Evolutionary conservation across 35 echinoderm and acorn worm species (phyloP).

Genomic region (Hemicentrotus pulcherrimus): DNA sequence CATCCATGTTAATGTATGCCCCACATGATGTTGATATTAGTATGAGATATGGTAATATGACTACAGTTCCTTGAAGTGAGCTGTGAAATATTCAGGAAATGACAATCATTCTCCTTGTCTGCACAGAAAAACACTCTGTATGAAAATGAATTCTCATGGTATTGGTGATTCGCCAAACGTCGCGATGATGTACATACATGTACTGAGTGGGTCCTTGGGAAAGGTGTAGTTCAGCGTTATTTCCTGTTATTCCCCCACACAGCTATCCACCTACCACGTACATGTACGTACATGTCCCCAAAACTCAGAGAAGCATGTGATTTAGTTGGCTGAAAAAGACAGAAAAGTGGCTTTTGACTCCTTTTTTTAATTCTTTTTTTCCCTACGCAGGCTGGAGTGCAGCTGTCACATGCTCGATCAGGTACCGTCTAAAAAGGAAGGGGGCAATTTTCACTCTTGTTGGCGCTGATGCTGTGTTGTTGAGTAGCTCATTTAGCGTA

Average conservation of each 20-base stretch:
- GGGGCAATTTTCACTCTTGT: constrained; percentile 2
- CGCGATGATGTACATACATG: neutral
- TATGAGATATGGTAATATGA: neutral
- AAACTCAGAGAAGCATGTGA: neutral
- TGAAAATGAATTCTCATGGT: neutral
- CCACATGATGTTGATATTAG: too few relatives aligned
- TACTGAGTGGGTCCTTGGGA: neutral
- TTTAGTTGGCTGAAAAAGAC: neutral
- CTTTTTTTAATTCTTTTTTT: neutral
- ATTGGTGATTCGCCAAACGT: neutral
- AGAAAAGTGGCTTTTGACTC: neutral
- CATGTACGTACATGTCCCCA: neutral
- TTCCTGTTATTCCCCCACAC: neutral
- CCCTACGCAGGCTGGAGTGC: neutral
- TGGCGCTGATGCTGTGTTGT: neutral
- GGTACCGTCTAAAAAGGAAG: neutral
- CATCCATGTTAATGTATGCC: too few relatives aligned
- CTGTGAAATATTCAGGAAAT: neutral
- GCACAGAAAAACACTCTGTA: neutral
- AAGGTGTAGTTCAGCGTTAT: neutral
- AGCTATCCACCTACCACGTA: neutral
- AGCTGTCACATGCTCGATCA: neutral
- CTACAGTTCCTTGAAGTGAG: neutral
- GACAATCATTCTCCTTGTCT: neutral
- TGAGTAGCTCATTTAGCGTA: neutral